Conservation (phyloP, 2,113 vertebrate species). For the Vombatus ursinus region DNA sequence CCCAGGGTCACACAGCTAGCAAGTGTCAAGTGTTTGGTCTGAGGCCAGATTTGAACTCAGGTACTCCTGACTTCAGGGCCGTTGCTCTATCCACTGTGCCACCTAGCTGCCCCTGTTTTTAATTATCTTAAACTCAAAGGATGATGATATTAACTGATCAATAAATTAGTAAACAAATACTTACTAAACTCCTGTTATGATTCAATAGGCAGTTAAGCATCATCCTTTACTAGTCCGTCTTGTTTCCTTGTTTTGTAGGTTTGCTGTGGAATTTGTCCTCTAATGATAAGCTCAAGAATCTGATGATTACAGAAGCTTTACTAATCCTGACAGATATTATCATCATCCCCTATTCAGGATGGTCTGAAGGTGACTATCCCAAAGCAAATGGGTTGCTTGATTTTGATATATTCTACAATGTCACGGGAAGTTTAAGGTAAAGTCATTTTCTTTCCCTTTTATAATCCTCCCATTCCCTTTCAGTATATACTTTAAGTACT, state of each 20-base stretch:
- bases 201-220: background rate
- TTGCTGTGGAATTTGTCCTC: conserved; percentile 98
- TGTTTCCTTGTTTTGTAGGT: conserved; percentile 81
- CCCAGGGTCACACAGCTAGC: too few species aligned
- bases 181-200: background rate
- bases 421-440: conserved; percentile 94
- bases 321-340: conserved; percentile 85
- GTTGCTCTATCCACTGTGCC: too few species aligned
- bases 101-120: background rate
- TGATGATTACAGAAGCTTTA: conserved; percentile 84
- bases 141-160: background rate
- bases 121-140: background rate
- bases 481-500: background rate
- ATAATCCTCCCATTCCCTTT: accelerated
- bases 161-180: background rate
- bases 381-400: conserved; percentile 90
- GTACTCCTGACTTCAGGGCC: too few species aligned
- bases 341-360: conserved; percentile 93
- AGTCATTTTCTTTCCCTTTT: background rate
- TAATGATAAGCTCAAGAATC: conserved; percentile 92
- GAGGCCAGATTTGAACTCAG: too few species aligned
- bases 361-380: conserved; percentile 92
- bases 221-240: background rate
- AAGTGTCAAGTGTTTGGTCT: too few species aligned
- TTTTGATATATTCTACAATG: conserved; percentile 91